Conservation (phyloP, 1,140 invertebrate species). For the Chlorops oryzae region DNA sequence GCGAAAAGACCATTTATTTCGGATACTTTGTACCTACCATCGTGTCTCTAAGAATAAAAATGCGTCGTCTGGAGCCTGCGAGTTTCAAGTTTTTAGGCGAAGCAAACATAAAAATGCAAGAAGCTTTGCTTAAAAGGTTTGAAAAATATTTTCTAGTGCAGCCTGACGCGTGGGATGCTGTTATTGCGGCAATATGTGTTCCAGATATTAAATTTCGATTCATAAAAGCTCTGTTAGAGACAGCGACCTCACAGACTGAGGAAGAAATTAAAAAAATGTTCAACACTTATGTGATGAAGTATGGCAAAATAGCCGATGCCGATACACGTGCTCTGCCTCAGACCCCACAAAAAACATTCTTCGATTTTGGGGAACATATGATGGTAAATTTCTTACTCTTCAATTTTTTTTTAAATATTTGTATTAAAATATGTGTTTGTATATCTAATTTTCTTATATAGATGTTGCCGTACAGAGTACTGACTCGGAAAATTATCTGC, state of each 20-base stretch:
- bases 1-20: conserved; percentile 4
- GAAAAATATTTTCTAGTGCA: conserved; percentile 2
- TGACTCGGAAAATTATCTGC: too few species aligned
- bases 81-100: too few species aligned
- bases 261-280: too few species aligned
- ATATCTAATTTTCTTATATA: too few species aligned
- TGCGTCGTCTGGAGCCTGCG: too few species aligned
- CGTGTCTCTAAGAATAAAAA: neutral
- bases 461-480: too few species aligned
- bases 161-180: too few species aligned
- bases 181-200: too few species aligned
- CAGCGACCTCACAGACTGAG: neutral
- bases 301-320: conserved; percentile 2
- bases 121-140: conserved; percentile 3
- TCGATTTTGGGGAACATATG: conserved; percentile 1
- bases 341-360: neutral
- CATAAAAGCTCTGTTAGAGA: conserved; percentile 2
- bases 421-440: too few species aligned
- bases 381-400: neutral
- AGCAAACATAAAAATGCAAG: too few species aligned
- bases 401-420: too few species aligned
- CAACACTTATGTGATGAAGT: neutral
- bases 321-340: neutral
- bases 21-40: neutral
- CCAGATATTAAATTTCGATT: too few species aligned